Conservation (phyloP, 92 coral and sea anemone species). For the Blastomussa wellsi region DNA sequence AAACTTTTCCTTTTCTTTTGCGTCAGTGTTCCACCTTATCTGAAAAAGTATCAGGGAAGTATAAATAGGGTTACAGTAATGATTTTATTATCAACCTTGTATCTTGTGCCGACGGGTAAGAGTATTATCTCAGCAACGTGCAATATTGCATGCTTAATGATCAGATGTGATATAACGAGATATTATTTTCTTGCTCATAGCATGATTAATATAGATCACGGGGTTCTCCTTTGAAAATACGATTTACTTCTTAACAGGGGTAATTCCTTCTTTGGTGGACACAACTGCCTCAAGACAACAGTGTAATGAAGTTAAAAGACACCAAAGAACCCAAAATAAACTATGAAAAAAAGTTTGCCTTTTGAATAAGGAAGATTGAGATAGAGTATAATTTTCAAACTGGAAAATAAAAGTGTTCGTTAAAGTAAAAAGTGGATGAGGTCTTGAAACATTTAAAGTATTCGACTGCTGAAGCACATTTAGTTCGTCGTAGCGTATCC, state of each 20-base stretch:
- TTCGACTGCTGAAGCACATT: neutral
- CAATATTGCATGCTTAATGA: neutral
- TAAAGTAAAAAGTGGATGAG: too few species aligned
- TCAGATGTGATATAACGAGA: neutral
- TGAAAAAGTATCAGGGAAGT: neutral
- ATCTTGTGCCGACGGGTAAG: neutral
- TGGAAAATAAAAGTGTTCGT: too few species aligned
- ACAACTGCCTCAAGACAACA: neutral
- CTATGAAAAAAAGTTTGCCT: too few species aligned
- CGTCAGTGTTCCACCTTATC: neutral
- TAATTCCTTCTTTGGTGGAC: neutral
- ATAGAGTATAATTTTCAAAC: too few species aligned
- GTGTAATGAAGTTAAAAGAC: too few species aligned
- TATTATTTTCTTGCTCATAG: neutral
- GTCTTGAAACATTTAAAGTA: too few species aligned
- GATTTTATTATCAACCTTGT: neutral
- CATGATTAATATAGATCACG: neutral
- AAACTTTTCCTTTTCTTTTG: neutral
- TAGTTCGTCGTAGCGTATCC: neutral
- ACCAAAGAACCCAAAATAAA: too few species aligned
- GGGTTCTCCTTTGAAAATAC: neutral
- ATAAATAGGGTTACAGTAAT: neutral
- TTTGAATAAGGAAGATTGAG: too few species aligned
- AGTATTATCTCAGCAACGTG: neutral
- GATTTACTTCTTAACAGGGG: neutral